Base-by-base conservation (phyloP, 2,797 vertebrate species). In the Epinephelus awoara region DNA sequence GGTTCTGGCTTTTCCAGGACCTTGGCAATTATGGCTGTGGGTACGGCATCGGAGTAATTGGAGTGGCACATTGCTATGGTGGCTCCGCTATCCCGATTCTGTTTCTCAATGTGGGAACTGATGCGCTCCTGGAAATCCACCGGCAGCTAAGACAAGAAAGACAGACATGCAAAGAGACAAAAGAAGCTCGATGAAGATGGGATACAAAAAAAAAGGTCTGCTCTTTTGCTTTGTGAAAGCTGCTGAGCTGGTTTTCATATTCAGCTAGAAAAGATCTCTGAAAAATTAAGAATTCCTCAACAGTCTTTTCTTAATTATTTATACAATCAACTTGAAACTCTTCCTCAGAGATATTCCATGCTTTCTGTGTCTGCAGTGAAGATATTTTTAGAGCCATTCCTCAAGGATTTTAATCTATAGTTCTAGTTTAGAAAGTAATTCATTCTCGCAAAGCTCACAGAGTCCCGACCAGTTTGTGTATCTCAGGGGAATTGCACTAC, bases 1-100 rank as follows among this genome's bases (percentile, higher is more conserved):
- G 97, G 96, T 57, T 97, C 98, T 0, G 97, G 97, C 84, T 99
- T 98, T 86, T 98, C 97, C 86, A 98, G 92, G 47, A 97, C 94
- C 91, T 97, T 96, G 85, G 96, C 97, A 29, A 98, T 96, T 82
- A 98, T 83, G 0, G 96, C 92, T 2, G 96, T 94, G 56, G 98
- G 97, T 55, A 97, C 95, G 14, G 95, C 94, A 4, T 98, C 97
- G 0, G 96, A 93, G 0, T 96, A 97, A 51, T 96, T 94, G 1
- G 96, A 93, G 86, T 96, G 96, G 90, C 95, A 96, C 85, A 95
- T 92, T 0, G 95, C 90, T 57, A 96, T 87, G 1, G 95, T 92
- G 81, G 96, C 93, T 79, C 95, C 95, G 3, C 83, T 83, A 5
- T 87, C 76, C 13, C 80, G 93, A 44, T 95, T 95, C 0, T 96